A percentile compares a stretch with the other conserved stretches of the same genome.
These are phyloP conservation scores for Chrosomus eos DNA, from an alignment of 2,797 vertebrate genomes.

Conservation along the genomic window DNA sequence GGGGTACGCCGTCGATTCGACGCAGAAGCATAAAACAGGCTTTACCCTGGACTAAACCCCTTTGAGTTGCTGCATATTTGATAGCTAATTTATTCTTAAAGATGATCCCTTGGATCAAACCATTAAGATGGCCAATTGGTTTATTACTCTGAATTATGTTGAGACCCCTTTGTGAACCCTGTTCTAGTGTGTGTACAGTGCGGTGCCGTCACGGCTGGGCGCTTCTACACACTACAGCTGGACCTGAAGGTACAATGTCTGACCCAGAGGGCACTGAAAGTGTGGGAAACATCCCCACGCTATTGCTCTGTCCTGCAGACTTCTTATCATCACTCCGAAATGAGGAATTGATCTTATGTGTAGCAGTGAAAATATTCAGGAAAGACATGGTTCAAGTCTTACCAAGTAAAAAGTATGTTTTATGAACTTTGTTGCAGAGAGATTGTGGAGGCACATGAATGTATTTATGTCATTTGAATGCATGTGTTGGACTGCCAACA, in stretches of 20 bases:
- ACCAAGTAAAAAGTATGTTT: not conserved
- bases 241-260: slow-evolving; percentile 44
- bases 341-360: slow-evolving; percentile 1
- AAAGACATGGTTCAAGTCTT: not conserved
- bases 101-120: not conserved
- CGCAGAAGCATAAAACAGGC: too few relatives aligned
- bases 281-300: slow-evolving; percentile 35
- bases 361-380: not conserved
- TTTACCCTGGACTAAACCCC: not conserved
- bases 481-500: not conserved
- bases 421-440: not conserved
- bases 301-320: not conserved
- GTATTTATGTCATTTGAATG: slow-evolving; percentile 8
- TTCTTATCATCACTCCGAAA: slow-evolving; percentile 13
- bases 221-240: slow-evolving; percentile 48
- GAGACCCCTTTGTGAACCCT: slow-evolving; percentile 39
- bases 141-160: not conserved
- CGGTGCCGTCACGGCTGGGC: slow-evolving; percentile 19
- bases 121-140: not conserved
- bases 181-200: slow-evolving; percentile 21
- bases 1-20: too few relatives aligned
- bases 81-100: not conserved
- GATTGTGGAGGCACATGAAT: not conserved
- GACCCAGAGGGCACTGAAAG: slow-evolving; percentile 39
- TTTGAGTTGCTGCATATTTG: not conserved